Evolutionary conservation across 2,113 vertebrate genomes (phyloP).

Genomic region (Phaethon lepturus): DNA sequence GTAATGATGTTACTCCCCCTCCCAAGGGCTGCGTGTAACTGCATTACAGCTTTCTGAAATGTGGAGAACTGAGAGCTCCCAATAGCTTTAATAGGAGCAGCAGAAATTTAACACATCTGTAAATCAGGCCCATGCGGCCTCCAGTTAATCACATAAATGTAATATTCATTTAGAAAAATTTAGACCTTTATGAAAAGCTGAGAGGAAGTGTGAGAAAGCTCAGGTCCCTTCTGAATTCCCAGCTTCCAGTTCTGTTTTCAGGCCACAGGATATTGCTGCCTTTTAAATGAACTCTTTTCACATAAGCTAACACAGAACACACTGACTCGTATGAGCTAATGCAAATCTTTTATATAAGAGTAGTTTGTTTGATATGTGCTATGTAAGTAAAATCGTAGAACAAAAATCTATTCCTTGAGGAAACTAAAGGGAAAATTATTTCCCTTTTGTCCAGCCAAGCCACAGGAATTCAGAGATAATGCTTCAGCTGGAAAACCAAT

Average conservation of each 20-base stretch:
- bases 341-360: not conserved
- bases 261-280: conserved; percentile 23
- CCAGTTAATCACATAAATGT: not conserved
- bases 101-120: not conserved
- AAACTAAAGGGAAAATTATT: not conserved
- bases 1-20: not conserved
- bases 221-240: not conserved
- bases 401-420: conserved; percentile 17
- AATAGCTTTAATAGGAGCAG: not conserved
- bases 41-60: not conserved
- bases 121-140: not conserved
- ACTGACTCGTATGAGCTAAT: not conserved
- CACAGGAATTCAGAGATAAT: conserved; percentile 17
- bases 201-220: conserved; percentile 2
- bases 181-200: not conserved
- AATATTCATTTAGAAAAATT: not conserved
- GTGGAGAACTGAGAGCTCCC: not conserved
- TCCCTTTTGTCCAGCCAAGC: conserved; percentile 16
- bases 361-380: not conserved
- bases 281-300: conserved; percentile 25
- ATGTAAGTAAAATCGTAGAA: not conserved
- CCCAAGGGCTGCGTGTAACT: not conserved
- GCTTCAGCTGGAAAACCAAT: conserved; percentile 27
- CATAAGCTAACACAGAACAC: not conserved
- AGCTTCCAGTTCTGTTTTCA: not conserved